Evolutionary conservation across 2,113 vertebrate species (phyloP), one percentile per base, ranked within the genome.

Genomic region (Lophura nycthemera): DNA sequence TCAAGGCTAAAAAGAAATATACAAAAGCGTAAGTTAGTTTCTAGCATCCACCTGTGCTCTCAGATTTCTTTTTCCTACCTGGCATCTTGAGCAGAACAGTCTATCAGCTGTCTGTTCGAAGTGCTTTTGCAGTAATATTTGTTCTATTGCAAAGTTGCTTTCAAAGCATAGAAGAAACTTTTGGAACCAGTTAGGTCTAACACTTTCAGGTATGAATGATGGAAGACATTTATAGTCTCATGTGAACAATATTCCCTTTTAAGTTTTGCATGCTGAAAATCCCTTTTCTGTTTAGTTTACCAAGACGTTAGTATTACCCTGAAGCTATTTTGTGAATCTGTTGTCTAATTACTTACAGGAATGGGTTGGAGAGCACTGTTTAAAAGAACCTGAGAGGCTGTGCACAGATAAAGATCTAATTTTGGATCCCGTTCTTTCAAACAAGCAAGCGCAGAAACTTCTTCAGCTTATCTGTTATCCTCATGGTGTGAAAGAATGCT

Each of bases 371-470:
- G 98, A 98, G 36, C 98, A 98, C 61, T 98, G 98, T 69, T 86
- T 98, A 61, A 98, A 98, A 34, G 98, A 98, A 73, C 98, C 98
- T 2, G 97, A 98, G 81, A 97, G 98, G 52, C 83, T 98, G 13
- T 98, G 98, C 73, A 98, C 97, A 9, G 98, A 98, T 88, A 98
- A 98, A 86, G 98, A 98, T 63, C 98, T 98, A 38, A 98, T 98
- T 57, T 48, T 98, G 89, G 98, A 98, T 83, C 98, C 98, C 0
- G 97, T 98, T 78, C 98, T 98, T 29, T 98, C 98, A 21, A 97
- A 98, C 60, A 97, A 97, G 25, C 98, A 98, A 97, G 98, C 98
- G 3, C 98, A 97, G 96, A 98, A 97, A 45, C 86, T 98, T 6
- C 57, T 98, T 63, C 98, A 98, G 45, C 97, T 98, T 6, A 97